These are phyloP conservation scores for Monopterus albus DNA, from an alignment of 2,113 vertebrate species.

Conservation along the genomic window DNA sequence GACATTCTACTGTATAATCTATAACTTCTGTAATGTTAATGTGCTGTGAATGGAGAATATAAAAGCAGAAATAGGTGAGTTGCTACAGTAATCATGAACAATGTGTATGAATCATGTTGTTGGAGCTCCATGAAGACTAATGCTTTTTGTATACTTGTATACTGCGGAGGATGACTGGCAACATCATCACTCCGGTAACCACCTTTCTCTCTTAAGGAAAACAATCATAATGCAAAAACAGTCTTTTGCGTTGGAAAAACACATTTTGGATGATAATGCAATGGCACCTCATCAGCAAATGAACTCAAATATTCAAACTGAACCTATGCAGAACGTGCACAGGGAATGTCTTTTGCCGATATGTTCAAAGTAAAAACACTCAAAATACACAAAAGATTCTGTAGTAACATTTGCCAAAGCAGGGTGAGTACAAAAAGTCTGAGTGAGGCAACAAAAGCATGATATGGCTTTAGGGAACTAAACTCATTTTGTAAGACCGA, in stretches of 20 bases:
- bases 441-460: no score
- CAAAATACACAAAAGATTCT: neutral
- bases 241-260: no score
- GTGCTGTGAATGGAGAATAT: neutral
- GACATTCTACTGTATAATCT: neutral
- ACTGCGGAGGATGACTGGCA: neutral
- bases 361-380: neutral
- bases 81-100: neutral
- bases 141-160: neutral
- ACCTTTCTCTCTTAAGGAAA: neutral
- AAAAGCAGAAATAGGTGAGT: neutral
- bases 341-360: neutral
- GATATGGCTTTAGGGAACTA: no score
- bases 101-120: no score
- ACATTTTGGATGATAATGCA: neutral
- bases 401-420: neutral
- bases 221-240: no score
- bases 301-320: no score
- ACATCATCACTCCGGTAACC: constrained; percentile 13
- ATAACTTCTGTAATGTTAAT: neutral
- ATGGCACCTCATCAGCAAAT: no score
- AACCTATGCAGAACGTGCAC: no score
- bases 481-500: no score
- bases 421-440: no score
- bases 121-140: no score